These are phyloP conservation scores for Remorina albescens DNA, from an alignment of 2,797 vertebrate species.

Conservation along the genomic window DNA sequence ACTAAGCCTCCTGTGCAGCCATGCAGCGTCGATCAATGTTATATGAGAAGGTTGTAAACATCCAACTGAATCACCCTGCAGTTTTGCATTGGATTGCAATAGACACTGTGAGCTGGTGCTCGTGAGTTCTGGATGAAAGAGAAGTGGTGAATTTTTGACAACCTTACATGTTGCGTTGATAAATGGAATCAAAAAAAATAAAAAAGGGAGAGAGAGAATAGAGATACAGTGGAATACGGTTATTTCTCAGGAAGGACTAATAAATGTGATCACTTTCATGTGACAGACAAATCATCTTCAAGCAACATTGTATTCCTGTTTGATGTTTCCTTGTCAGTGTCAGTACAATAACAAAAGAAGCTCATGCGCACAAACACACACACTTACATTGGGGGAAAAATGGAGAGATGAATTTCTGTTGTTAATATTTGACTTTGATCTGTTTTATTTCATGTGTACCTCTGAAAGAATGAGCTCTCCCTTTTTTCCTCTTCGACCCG, in stretches of 20 bases:
- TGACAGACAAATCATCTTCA: constrained; percentile 58
- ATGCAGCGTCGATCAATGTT: constrained; percentile 78
- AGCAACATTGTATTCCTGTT: constrained; percentile 50
- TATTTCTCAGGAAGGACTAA: constrained; percentile 37
- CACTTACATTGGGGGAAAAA: constrained; percentile 34
- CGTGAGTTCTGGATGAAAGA: constrained; percentile 50
- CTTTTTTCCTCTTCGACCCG: constrained; percentile 42
- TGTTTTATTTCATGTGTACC: constrained; percentile 75
- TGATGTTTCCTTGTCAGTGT: constrained; percentile 62
- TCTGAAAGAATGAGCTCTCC: constrained; percentile 66
- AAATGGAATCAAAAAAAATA: constrained; percentile 18
- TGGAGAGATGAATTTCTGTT: constrained; percentile 66
- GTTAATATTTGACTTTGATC: constrained; percentile 80
- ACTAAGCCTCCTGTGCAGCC: constrained; percentile 76
- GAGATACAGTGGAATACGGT: constrained; percentile 20
- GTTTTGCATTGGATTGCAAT: constrained; percentile 61
- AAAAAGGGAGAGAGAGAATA: background rate
- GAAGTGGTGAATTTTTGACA: constrained; percentile 34
- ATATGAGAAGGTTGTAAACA: constrained; percentile 81
- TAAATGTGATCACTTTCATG: constrained; percentile 65
- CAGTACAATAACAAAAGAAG: constrained; percentile 59
- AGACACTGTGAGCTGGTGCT: constrained; percentile 20
- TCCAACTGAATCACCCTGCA: constrained; percentile 61
- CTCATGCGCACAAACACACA: constrained; percentile 25
- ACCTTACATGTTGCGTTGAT: constrained; percentile 34